Conservation (phyloP, 2,888 invertebrate genomes). For the Cacoxenus indagator region DNA sequence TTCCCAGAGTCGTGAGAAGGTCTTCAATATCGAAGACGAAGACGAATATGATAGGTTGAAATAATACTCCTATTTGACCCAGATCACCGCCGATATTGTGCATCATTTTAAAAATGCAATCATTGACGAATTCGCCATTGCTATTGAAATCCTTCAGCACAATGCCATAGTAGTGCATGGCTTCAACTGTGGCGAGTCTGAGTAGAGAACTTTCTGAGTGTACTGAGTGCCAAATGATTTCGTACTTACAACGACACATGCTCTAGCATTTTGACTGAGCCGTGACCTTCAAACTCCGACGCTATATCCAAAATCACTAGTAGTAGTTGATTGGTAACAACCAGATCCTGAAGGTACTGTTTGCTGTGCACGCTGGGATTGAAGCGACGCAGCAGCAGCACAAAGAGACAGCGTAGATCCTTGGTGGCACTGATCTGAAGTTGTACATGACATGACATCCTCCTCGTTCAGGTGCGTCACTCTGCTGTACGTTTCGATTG, state of each 20-base stretch:
- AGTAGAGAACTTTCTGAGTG: neutral
- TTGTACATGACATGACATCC: slow-evolving; percentile 74
- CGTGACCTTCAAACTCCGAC: slow-evolving; percentile 72
- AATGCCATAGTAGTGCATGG: slow-evolving; percentile 84
- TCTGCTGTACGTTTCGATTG: slow-evolving; percentile 79
- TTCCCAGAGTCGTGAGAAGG: slow-evolving; percentile 83
- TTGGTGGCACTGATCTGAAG: slow-evolving; percentile 76
- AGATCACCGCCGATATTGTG: slow-evolving; percentile 86
- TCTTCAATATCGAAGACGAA: no score
- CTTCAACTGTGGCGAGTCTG: slow-evolving; percentile 80
- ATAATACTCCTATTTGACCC: slow-evolving; percentile 77
- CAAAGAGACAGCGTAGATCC: slow-evolving; percentile 79
- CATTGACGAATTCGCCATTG: slow-evolving; percentile 84
- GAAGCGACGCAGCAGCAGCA: slow-evolving; percentile 79
- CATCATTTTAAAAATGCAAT: slow-evolving; percentile 88
- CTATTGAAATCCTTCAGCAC: slow-evolving; percentile 79
- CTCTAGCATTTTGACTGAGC: slow-evolving; percentile 73
- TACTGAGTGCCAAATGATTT: neutral
- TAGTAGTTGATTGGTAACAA: slow-evolving; percentile 83
- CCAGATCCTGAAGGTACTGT: slow-evolving; percentile 82
- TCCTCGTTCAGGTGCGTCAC: slow-evolving; percentile 73
- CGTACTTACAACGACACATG: slow-evolving; percentile 79
- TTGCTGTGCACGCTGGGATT: slow-evolving; percentile 80
- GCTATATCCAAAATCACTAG: slow-evolving; percentile 78
- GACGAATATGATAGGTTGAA: slow-evolving; percentile 85